Evolutionary conservation across 2,888 invertebrate species (phyloP).

Genomic region (Penaeus monodon): DNA sequence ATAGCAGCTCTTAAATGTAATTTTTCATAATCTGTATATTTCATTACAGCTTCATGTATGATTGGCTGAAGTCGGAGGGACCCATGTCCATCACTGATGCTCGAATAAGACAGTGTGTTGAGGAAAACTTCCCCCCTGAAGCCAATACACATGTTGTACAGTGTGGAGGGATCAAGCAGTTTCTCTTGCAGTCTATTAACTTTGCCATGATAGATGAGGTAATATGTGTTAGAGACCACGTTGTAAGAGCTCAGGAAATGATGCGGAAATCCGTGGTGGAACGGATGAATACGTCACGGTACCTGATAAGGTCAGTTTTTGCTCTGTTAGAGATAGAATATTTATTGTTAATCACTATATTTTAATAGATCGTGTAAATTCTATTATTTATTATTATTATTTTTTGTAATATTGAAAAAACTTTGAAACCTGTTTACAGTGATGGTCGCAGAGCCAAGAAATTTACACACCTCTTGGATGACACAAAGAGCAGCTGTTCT

Average conservation of each 20-base stretch:
- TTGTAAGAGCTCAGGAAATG: slow-evolving; percentile 45
- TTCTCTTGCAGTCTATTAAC: slow-evolving; percentile 56
- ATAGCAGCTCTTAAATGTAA: no score
- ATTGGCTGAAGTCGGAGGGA: slow-evolving; percentile 55
- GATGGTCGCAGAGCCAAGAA: slow-evolving; percentile 51
- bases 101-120: slow-evolving; percentile 40
- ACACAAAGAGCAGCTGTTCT: slow-evolving; percentile 50
- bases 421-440: not conserved
- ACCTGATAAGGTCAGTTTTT: slow-evolving; percentile 31
- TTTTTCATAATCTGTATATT: not conserved
- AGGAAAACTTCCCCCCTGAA: slow-evolving; percentile 53
- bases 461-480: slow-evolving; percentile 52
- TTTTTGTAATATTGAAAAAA: no score
- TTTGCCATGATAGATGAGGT: slow-evolving; percentile 57
- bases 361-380: no score
- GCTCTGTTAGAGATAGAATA: not conserved
- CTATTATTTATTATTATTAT: no score
- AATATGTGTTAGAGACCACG: slow-evolving; percentile 51
- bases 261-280: slow-evolving; percentile 23
- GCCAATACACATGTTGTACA: slow-evolving; percentile 41
- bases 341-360: no score
- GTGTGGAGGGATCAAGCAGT: slow-evolving; percentile 49
- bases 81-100: slow-evolving; percentile 57
- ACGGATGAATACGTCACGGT: slow-evolving; percentile 35
- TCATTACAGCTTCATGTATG: slow-evolving; percentile 54